Conservation (phyloP, 2,113 vertebrate genomes). For the Amblyornis subalaris region DNA sequence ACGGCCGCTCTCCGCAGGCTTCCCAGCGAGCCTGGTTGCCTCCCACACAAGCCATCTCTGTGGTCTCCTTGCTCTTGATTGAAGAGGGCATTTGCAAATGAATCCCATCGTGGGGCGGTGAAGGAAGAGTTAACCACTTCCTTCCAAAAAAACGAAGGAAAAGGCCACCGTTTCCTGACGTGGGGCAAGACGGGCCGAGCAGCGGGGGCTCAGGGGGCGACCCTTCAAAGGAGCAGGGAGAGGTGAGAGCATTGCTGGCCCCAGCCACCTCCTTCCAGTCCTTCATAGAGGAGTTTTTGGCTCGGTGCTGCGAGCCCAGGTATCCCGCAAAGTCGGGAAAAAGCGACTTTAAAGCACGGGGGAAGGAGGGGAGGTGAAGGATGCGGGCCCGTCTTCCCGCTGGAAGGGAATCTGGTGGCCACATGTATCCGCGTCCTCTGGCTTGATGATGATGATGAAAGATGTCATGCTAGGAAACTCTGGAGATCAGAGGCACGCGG, state of each 20-base stretch:
- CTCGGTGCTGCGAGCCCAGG: neutral
- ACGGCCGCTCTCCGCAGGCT: neutral
- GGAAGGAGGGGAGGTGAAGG: slow-evolving; percentile 65
- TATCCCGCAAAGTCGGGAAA: neutral
- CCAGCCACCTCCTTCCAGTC: neutral
- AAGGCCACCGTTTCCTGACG: neutral
- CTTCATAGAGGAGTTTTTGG: neutral
- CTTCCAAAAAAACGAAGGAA: neutral
- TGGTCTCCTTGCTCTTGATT: slow-evolving; percentile 62
- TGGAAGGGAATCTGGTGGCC: slow-evolving; percentile 74
- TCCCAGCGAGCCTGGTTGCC: neutral
- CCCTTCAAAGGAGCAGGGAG: slow-evolving; percentile 18
- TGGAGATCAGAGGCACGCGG: slow-evolving; percentile 50
- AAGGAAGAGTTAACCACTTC: slow-evolving; percentile 62
- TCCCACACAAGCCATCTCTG: slow-evolving; percentile 41
- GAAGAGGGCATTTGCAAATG: slow-evolving; percentile 39
- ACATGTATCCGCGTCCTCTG: slow-evolving; percentile 63
- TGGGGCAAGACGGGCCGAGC: neutral
- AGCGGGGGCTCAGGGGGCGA: neutral
- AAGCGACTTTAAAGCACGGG: slow-evolving; percentile 60
- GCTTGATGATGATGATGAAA: slow-evolving; percentile 71
- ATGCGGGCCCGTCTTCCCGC: slow-evolving; percentile 42
- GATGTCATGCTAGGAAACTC: slow-evolving; percentile 67
- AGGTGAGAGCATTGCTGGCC: neutral
- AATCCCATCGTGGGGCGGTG: neutral